Conservation (phyloP, 1,140 invertebrate genomes). For the Ganaspis sp. region DNA sequence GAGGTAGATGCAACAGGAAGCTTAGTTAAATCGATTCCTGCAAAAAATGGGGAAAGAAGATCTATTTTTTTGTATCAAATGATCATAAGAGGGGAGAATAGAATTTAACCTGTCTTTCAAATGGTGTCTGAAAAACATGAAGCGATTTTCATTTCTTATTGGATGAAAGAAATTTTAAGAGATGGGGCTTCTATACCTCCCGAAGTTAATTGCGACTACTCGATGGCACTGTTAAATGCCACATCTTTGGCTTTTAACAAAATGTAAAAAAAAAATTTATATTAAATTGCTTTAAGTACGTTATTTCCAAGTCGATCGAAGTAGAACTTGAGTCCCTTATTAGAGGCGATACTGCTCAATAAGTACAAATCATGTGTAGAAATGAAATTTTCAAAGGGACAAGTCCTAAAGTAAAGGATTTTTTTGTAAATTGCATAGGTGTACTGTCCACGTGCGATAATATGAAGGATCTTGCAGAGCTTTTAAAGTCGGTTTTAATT, state of each 20-base stretch:
- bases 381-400: no score
- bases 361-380: no score
- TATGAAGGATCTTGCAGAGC: no score
- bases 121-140: slow-evolving; percentile 46
- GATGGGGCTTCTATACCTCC: slow-evolving; percentile 30
- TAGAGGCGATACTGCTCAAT: no score
- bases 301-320: no score
- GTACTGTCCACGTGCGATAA: no score
- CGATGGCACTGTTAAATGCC: slow-evolving; percentile 38
- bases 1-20: slow-evolving; percentile 43
- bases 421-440: no score
- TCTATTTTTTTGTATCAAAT: slow-evolving; percentile 43
- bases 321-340: no score
- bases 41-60: slow-evolving; percentile 28
- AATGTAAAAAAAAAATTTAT: slow-evolving; percentile 4
- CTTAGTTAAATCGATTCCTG: slow-evolving; percentile 17
- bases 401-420: no score
- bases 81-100: slow-evolving; percentile 1
- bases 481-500: no score
- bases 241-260: slow-evolving; percentile 42
- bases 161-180: slow-evolving; percentile 37
- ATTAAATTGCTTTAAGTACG: no score
- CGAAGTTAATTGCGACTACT: slow-evolving; percentile 38
- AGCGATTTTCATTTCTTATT: slow-evolving; percentile 36
- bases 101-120: slow-evolving; percentile 32